phyloP scores from a whole-genome alignment of 2,797 vertebrate genomes.

The Aselliscus stoliczkanus region DNA sequence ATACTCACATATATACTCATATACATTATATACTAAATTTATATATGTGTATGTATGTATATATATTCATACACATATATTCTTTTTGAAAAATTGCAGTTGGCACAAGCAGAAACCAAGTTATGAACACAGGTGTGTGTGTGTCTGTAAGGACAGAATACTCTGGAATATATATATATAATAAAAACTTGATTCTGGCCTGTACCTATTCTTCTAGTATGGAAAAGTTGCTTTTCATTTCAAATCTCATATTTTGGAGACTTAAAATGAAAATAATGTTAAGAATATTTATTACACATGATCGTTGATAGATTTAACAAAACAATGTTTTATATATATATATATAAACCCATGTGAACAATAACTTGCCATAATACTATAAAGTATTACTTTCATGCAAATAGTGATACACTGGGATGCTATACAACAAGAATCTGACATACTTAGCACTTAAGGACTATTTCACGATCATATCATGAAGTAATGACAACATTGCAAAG shows the following conservation, averaged over 20 bases:
- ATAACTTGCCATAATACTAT: neutral
- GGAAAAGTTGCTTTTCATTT: neutral
- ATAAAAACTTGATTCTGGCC: neutral
- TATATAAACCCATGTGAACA: neutral
- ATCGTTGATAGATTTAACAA: neutral
- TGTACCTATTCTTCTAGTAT: neutral
- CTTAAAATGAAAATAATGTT: neutral
- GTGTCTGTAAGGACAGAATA: neutral
- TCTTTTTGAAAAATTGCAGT: neutral
- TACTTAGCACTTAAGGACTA: neutral
- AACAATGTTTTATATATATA: neutral
- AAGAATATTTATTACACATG: neutral
- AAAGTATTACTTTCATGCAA: neutral
- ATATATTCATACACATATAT: neutral
- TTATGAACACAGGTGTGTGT: neutral
- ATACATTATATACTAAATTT: neutral
- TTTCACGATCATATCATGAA: neutral
- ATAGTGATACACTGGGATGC: neutral
- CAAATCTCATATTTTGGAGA: neutral
- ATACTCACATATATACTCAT: neutral
- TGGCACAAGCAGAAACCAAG: neutral
- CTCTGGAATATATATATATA: neutral
- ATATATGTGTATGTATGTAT: neutral
- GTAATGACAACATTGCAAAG: neutral
- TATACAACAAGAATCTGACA: neutral